phyloP scores from a whole-genome alignment of 2,113 vertebrate species.

The Protobothrops mucrosquamatus region DNA sequence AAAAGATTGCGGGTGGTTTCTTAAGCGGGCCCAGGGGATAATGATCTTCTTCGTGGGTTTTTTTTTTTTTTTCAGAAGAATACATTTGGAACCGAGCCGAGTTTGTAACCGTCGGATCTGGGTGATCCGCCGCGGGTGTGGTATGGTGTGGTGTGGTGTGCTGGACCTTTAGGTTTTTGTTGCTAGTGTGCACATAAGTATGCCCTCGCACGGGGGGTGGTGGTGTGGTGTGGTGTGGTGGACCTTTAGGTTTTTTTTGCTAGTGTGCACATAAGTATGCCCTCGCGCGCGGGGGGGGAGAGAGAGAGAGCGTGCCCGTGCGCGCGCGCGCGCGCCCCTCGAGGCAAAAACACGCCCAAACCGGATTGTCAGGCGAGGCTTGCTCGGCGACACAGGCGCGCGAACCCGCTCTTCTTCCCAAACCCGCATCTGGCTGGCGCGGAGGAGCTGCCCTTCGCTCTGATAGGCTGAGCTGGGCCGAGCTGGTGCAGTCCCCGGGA shows the following conservation, averaged over 20 bases:
- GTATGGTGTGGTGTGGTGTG: background rate
- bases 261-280: background rate
- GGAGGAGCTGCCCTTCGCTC: conserved; percentile 37
- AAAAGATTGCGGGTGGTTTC: background rate
- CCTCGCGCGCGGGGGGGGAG: too few relatives aligned
- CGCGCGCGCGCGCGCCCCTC: background rate
- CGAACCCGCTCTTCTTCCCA: conserved; percentile 31
- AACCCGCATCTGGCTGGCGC: conserved; percentile 49
- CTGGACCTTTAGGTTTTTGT: background rate
- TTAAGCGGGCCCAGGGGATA: background rate
- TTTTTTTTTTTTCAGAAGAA: background rate
- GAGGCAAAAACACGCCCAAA: background rate
- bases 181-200: background rate
- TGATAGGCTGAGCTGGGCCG: conserved; percentile 44
- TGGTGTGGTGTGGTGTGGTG: background rate
- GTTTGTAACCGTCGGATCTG: background rate
- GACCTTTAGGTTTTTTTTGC: background rate
- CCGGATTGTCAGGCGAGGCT: background rate
- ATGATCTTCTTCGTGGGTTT: background rate
- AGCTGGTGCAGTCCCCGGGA: conserved; percentile 20
- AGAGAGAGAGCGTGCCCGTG: rapidly evolving
- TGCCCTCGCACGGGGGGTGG: too few relatives aligned
- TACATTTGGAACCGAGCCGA: background rate
- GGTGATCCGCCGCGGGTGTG: background rate
- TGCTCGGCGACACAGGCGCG: background rate